Conservation (phyloP, 2,797 vertebrate species). For the Chiroxiphia lanceolata region DNA sequence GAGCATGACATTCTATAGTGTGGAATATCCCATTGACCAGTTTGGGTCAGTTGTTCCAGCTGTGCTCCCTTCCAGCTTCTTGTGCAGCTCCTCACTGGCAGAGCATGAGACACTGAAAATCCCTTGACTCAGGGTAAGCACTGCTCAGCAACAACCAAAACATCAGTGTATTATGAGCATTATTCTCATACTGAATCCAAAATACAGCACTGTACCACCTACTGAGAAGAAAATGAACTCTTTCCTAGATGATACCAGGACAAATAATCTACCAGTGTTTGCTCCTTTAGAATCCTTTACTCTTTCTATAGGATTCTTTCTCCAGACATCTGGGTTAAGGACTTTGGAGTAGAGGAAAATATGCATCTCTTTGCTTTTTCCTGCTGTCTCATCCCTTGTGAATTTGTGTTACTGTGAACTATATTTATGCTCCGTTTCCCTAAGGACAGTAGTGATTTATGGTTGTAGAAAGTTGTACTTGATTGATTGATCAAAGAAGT, state of each 20-base stretch:
- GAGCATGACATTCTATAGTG: background rate
- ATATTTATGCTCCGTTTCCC: background rate
- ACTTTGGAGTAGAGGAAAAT: background rate
- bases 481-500: background rate
- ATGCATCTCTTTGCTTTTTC: background rate
- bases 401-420: background rate
- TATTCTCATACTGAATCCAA: background rate
- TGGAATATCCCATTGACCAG: background rate
- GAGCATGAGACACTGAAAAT: background rate
- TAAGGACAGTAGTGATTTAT: background rate
- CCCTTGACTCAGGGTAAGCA: background rate
- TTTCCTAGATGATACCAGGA: background rate
- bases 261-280: background rate
- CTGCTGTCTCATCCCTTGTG: background rate
- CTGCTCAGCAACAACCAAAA: background rate
- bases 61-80: background rate
- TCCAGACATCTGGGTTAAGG: background rate
- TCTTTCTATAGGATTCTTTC: background rate
- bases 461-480: background rate
- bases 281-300: background rate
- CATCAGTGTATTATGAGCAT: background rate
- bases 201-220: background rate
- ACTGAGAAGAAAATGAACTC: background rate
- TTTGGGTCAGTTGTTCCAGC: background rate
- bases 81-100: background rate